phyloP scores from a whole-genome alignment of 2,888 invertebrate genomes.

The Macrosiphum euphorbiae region DNA sequence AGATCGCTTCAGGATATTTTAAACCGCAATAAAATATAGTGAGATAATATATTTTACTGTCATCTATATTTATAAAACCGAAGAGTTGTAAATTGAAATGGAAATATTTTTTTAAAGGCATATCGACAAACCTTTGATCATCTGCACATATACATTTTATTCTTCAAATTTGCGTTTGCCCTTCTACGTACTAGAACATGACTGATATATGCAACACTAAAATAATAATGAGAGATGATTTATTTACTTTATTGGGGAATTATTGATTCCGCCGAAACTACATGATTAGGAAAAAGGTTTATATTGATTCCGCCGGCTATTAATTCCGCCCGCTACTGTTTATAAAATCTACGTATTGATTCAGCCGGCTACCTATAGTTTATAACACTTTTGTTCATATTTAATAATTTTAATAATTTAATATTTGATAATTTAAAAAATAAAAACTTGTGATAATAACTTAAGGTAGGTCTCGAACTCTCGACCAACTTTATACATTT shows the following conservation, averaged over 20 bases:
- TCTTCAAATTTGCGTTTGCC: neutral
- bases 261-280: too few species aligned
- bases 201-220: neutral
- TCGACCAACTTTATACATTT: too few species aligned
- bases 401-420: too few species aligned
- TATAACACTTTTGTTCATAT: too few species aligned
- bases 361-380: too few species aligned
- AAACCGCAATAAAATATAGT: conserved; percentile 2
- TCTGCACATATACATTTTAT: neutral
- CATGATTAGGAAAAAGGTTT: too few species aligned
- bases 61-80: neutral
- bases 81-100: neutral
- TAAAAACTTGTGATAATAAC: too few species aligned
- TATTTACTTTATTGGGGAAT: neutral
- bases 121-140: neutral
- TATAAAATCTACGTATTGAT: too few species aligned
- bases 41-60: neutral
- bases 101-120: neutral
- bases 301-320: too few species aligned
- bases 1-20: neutral
- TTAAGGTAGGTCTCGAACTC: too few species aligned
- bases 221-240: neutral
- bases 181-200: neutral
- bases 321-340: too few species aligned
- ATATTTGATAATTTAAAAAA: too few species aligned